phyloP scores from a whole-genome alignment of 1,140 invertebrate species.

The Trinorchestia longiramus region DNA sequence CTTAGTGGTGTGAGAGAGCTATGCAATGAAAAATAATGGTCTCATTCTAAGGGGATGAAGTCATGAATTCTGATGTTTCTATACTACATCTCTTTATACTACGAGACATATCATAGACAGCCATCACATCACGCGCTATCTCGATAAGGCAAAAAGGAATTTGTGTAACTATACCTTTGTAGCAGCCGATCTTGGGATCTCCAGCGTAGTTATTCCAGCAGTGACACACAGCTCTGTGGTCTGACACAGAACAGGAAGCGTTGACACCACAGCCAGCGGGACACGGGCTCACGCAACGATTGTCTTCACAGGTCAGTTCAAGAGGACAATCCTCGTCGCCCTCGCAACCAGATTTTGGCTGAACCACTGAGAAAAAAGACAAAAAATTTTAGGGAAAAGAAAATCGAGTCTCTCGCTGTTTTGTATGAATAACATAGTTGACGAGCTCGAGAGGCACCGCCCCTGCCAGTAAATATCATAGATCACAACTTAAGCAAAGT shows the following conservation, averaged over 20 bases:
- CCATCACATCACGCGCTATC: too few relatives aligned
- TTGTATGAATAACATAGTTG: too few relatives aligned
- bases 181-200: conserved; percentile 68
- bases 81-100: too few relatives aligned
- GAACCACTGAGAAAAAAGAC: background rate
- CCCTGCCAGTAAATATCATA: background rate
- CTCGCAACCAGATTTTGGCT: conserved; percentile 70
- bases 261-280: conserved; percentile 68
- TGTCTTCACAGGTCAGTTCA: conserved; percentile 69
- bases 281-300: conserved; percentile 69
- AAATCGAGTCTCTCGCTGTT: too few relatives aligned
- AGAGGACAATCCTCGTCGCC: conserved; percentile 69
- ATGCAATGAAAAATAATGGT: background rate
- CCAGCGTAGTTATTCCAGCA: conserved; percentile 69
- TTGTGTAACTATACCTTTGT: conserved; percentile 68
- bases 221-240: conserved; percentile 68
- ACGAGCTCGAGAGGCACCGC: background rate
- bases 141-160: background rate
- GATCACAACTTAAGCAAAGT: background rate
- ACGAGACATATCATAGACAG: too few relatives aligned
- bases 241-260: conserved; percentile 68
- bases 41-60: background rate
- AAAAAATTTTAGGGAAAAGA: background rate
- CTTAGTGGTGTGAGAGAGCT: background rate
- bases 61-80: too few relatives aligned